These are phyloP conservation scores for Acanthis flammea DNA, from an alignment of 2,797 vertebrate genomes.

Conservation along the genomic window DNA sequence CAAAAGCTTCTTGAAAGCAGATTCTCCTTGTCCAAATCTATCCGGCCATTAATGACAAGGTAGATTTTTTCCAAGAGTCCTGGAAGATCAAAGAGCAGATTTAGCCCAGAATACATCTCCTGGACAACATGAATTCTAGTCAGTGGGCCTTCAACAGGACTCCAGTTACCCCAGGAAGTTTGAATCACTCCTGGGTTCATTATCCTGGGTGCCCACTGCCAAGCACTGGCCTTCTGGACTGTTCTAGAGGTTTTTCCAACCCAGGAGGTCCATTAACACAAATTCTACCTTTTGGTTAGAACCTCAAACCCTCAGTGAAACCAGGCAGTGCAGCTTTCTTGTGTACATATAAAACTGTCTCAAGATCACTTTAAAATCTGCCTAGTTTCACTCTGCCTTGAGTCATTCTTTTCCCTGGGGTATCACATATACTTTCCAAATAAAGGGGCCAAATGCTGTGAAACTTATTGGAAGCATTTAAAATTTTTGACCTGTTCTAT, in stretches of 20 bases:
- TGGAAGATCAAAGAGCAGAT: neutral
- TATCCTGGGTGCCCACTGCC: neutral
- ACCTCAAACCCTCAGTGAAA: neutral
- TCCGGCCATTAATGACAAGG: neutral
- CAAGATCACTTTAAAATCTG: neutral
- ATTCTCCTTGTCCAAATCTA: neutral
- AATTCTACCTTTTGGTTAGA: neutral
- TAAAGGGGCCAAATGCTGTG: conserved; percentile 23
- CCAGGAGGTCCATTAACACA: neutral
- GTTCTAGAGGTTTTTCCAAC: neutral
- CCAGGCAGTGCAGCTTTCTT: neutral
- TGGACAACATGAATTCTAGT: neutral
- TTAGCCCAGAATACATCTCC: neutral
- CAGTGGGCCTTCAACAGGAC: neutral
- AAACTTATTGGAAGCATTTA: conserved; percentile 6
- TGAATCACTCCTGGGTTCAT: neutral
- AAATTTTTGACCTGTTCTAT: conserved; percentile 10
- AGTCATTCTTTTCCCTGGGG: neutral
- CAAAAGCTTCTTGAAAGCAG: neutral
- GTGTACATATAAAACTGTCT: neutral
- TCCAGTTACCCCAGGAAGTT: neutral
- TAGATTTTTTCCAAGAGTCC: neutral
- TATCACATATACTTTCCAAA: conserved; percentile 27
- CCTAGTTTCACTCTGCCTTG: neutral
- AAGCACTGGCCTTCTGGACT: neutral